A percentile compares a stretch with the other conserved stretches of the same genome.
Conservation (phyloP, 2,113 vertebrate genomes). For the Neotoma lepida region DNA sequence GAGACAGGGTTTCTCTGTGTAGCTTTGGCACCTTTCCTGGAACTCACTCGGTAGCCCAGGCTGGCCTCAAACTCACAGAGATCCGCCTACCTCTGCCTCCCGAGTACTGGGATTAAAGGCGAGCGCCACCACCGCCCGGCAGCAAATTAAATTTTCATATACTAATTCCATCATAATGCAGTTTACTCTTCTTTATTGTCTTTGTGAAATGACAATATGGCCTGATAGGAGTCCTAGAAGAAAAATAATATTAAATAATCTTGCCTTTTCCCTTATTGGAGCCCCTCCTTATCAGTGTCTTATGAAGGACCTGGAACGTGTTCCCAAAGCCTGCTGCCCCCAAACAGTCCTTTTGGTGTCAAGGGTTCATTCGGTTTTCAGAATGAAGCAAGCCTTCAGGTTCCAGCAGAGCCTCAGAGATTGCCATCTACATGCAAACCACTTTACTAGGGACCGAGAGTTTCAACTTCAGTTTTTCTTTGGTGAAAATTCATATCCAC, state of each 20-base stretch:
- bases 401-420: background rate
- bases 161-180: background rate
- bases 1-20: too few species aligned
- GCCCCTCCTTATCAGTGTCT: background rate
- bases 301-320: background rate
- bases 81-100: too few species aligned
- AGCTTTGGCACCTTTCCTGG: too few species aligned
- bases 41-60: too few species aligned
- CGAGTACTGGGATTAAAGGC: too few species aligned
- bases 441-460: background rate
- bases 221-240: background rate
- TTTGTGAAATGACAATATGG: background rate
- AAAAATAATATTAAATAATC: background rate
- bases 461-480: background rate
- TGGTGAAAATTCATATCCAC: background rate
- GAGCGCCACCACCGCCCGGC: too few species aligned
- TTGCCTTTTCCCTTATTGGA: background rate
- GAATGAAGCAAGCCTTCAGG: background rate
- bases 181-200: background rate
- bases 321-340: background rate
- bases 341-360: background rate
- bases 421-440: background rate
- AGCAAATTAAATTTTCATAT: conserved; percentile 10
- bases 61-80: too few species aligned
- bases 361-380: conserved; percentile 11